Base-by-base conservation (phyloP, 2,797 vertebrate genomes). In the Anniella stebbinsi region DNA sequence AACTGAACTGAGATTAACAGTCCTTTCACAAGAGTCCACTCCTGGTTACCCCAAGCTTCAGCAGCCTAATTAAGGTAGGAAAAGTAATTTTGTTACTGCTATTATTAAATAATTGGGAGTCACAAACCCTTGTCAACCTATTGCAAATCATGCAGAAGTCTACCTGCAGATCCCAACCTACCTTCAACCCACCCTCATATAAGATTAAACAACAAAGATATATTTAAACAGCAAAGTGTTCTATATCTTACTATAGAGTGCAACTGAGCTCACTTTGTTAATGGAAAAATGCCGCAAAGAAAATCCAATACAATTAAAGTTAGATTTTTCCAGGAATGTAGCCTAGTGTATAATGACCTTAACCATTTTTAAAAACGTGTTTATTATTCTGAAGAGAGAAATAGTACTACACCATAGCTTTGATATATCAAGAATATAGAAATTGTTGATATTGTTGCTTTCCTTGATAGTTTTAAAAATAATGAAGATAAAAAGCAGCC, bases 271-370 rank as follows among this genome's bases (percentile, higher is more conserved):
- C 4, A 1, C 82, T 93, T 76, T 91, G 87, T 93, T 89, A 92
- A 84, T 90, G 96, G 95, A 96, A 96, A 96, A 96, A 89, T 95
- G 95, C 95, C 93, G 93, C 91, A 95, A 93, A 92, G 86, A 92
- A 94, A 96, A 96, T 94, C 80, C 91, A 92, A 88, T 94, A 77
- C 92, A 94, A 94, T 96, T 95, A 94, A 92, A 89, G 78, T 94
- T 94, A 86, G 88, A 93, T 95, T 96, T 95, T 95, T 67, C 94
- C 94, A 95, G 95, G 95, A 94, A 90, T 87, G 87, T 4, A 94
- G 94, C 94, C 95, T 54, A 89, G 90, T 92, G 90, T 89, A 45
- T 45, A 96, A 94, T 66, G 94, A 96, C 88, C 91, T 80, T 77
- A 93, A 75, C 69, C 88, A 86, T 57, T 66, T 80, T 63, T 88